Percentiles rank a stretch among this genome's conserved stretches.
phyloP scores from a whole-genome alignment of 2,888 invertebrate genomes.

The Deilephila elpenor region DNA sequence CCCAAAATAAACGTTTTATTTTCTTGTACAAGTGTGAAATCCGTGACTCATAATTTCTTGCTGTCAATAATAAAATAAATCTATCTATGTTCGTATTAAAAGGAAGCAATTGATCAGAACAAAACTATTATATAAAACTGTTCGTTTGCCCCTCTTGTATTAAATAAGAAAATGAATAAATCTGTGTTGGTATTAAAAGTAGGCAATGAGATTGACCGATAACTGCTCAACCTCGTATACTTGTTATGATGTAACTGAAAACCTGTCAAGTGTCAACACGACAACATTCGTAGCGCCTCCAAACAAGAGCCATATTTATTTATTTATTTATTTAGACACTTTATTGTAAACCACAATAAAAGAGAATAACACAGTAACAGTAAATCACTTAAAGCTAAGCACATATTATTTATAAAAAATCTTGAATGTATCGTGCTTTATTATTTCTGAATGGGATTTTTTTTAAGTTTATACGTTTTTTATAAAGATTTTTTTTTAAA shows the following conservation, averaged over 20 bases:
- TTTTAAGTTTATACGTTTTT: neutral
- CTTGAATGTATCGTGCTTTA: neutral
- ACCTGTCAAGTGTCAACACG: neutral
- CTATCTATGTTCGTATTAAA: too few relatives aligned
- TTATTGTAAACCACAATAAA: too few relatives aligned
- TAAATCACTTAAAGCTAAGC: too few relatives aligned
- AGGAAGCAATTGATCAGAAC: too few relatives aligned
- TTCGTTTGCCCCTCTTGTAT: neutral
- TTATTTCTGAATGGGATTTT: neutral
- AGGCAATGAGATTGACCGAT: neutral
- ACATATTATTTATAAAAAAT: neutral
- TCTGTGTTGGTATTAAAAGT: neutral
- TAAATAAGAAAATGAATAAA: neutral
- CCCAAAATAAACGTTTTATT: too few relatives aligned
- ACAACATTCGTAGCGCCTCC: neutral
- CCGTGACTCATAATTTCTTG: too few relatives aligned
- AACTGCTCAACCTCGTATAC: conserved; percentile 1
- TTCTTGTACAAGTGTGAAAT: too few relatives aligned
- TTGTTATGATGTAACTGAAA: conserved; percentile 6
- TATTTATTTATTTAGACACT: too few relatives aligned
- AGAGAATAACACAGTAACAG: too few relatives aligned
- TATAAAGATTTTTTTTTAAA: too few relatives aligned
- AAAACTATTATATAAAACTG: too few relatives aligned
- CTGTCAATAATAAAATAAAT: too few relatives aligned
- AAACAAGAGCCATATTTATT: neutral